A percentile compares a stretch with the other conserved stretches of the same genome.
Evolutionary conservation across 2,113 vertebrate species (phyloP).

Genomic region (Physeter macrocephalus): DNA sequence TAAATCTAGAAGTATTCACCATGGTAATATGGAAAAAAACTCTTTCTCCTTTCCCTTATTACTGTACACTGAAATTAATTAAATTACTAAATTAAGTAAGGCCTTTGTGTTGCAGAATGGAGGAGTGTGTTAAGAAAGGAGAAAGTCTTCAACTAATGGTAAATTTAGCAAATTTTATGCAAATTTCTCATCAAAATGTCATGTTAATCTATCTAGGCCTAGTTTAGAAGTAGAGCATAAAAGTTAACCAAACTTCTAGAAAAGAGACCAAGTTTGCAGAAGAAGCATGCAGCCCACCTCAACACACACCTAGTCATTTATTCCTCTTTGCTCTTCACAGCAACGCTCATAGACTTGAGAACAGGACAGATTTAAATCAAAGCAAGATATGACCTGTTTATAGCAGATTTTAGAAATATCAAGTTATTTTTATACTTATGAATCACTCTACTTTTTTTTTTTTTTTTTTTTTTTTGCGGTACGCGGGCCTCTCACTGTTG

Average conservation of each 20-base stretch:
- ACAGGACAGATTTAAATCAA: constrained; percentile 10
- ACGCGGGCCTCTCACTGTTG: no score
- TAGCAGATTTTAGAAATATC: constrained; percentile 36
- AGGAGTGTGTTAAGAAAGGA: neutral
- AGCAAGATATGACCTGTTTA: neutral
- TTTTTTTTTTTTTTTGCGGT: no score
- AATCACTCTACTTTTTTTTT: constrained; percentile 20
- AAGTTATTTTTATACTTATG: constrained; percentile 34
- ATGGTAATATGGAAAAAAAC: neutral
- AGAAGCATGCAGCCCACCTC: neutral
- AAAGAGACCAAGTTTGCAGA: neutral
- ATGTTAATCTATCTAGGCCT: neutral
- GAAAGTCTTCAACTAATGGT: neutral
- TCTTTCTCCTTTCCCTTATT: neutral
- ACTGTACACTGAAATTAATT: constrained; percentile 8
- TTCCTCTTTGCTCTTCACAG: neutral
- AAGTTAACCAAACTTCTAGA: neutral
- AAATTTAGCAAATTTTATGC: constrained; percentile 10
- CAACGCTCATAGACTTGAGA: neutral
- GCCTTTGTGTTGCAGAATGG: neutral
- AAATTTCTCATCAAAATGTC: neutral
- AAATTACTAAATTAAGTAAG: constrained; percentile 35
- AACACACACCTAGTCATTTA: neutral
- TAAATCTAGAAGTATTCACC: constrained; percentile 11
- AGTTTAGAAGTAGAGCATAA: neutral